These are phyloP conservation scores for Lithophane ornitopus DNA, from an alignment of 2,888 invertebrate genomes.

Conservation along the genomic window DNA sequence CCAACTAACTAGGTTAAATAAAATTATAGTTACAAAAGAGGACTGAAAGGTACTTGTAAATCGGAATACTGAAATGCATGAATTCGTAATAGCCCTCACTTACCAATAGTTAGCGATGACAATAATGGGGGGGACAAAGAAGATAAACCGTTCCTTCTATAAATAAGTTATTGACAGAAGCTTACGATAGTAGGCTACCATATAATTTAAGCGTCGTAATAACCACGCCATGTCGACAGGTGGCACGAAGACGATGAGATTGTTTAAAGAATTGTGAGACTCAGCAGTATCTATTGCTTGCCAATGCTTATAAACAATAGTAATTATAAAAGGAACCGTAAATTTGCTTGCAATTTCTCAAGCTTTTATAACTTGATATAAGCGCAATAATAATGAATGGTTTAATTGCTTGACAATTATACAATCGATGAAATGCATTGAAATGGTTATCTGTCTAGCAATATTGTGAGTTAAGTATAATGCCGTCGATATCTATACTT, in stretches of 20 bases:
- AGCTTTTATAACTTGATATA: neutral
- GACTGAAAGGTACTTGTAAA: neutral
- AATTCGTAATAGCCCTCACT: constrained; percentile 20
- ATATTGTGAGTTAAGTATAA: neutral
- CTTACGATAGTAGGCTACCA: neutral
- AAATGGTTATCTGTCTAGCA: neutral
- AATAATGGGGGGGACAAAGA: neutral
- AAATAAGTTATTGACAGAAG: constrained; percentile 8
- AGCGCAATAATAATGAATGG: neutral
- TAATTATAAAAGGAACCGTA: neutral
- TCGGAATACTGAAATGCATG: constrained; percentile 15
- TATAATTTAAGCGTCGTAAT: neutral
- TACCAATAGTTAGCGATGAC: neutral
- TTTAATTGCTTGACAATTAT: neutral
- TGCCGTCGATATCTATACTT: no score
- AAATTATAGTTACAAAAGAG: neutral
- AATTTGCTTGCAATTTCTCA: constrained; percentile 5
- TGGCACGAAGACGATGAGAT: neutral
- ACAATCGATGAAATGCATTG: constrained; percentile 2
- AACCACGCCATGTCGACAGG: neutral
- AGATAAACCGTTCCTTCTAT: neutral
- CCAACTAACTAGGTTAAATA: neutral
- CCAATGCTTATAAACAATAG: constrained; percentile 2
- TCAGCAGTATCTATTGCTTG: neutral
- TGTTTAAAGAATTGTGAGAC: constrained; percentile 12